A percentile compares a stretch with the other conserved stretches of the same genome.
Conservation (phyloP, 2,888 invertebrate genomes). For the Punctoribates punctum region DNA sequence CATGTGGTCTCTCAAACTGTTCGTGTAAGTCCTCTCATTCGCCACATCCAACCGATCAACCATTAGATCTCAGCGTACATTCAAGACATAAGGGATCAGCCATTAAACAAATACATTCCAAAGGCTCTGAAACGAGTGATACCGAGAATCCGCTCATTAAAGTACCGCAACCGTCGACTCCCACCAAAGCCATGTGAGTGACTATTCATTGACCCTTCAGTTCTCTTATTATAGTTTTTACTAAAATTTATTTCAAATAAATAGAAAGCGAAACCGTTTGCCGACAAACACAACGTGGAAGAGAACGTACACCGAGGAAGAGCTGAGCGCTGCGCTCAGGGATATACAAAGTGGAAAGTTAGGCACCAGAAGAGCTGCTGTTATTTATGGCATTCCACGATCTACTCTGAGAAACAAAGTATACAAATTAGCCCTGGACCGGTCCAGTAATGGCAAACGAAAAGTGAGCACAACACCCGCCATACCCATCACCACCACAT, state of each 20-base stretch:
- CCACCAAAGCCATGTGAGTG: constrained; percentile 48
- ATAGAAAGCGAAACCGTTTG: constrained; percentile 32
- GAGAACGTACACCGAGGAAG: constrained; percentile 89
- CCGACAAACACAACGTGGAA: constrained; percentile 57
- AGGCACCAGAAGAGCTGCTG: constrained; percentile 87
- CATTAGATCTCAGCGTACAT: constrained; percentile 50
- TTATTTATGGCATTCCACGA: constrained; percentile 92
- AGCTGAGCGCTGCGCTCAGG: constrained; percentile 84
- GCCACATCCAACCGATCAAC: constrained; percentile 47
- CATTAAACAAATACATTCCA: constrained; percentile 39
- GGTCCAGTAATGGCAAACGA: constrained; percentile 44
- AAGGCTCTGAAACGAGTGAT: constrained; percentile 34
- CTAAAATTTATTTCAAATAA: neutral
- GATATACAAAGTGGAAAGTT: constrained; percentile 90
- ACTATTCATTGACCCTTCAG: neutral
- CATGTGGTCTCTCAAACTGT: constrained; percentile 10
- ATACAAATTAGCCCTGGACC: constrained; percentile 54
- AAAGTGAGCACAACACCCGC: constrained; percentile 30
- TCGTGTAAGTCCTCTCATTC: constrained; percentile 43
- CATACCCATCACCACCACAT: constrained; percentile 31
- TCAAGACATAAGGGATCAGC: constrained; percentile 35
- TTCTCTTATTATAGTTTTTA: neutral
- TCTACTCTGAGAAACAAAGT: constrained; percentile 93
- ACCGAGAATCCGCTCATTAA: constrained; percentile 47
- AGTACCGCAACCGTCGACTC: constrained; percentile 49